phyloP scores from a whole-genome alignment of 2,113 vertebrate genomes.

The Mustelus asterias region DNA sequence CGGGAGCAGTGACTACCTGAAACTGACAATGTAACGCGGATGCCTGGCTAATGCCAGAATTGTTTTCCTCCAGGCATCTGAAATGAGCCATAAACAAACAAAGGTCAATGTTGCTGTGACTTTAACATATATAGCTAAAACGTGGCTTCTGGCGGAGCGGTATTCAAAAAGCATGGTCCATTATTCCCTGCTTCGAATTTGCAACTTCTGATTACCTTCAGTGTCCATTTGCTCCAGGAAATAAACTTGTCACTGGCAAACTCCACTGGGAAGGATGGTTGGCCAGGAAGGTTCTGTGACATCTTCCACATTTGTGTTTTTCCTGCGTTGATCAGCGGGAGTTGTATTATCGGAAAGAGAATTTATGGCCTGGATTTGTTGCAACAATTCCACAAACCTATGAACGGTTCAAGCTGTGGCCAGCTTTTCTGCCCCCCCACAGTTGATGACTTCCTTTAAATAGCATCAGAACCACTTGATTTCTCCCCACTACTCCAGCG shows the following conservation, averaged over 20 bases:
- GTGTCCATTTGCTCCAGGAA: not conserved
- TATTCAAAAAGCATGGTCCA: not conserved
- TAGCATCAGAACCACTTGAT: not conserved
- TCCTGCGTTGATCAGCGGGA: not conserved
- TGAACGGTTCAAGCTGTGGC: not conserved
- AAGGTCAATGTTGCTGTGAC: slow-evolving; percentile 33
- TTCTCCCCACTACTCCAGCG: too few relatives aligned
- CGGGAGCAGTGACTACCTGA: slow-evolving; percentile 1
- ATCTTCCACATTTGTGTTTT: not conserved
- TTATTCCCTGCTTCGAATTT: slow-evolving; percentile 5
- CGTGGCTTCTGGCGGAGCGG: not conserved
- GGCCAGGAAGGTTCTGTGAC: not conserved
- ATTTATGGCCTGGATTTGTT: not conserved
- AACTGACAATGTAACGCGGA: not conserved
- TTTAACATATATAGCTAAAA: not conserved
- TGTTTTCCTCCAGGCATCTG: not conserved
- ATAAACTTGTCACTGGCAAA: not conserved
- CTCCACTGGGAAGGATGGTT: not conserved
- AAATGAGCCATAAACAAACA: slow-evolving; percentile 27
- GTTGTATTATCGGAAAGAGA: not conserved
- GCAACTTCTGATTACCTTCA: not conserved
- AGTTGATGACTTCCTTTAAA: not conserved
- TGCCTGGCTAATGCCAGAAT: not conserved
- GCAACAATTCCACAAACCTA: not conserved
- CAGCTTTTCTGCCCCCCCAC: not conserved